Evolutionary conservation across 1,140 invertebrate species (phyloP).

Genomic region (Ceratitis capitata): DNA sequence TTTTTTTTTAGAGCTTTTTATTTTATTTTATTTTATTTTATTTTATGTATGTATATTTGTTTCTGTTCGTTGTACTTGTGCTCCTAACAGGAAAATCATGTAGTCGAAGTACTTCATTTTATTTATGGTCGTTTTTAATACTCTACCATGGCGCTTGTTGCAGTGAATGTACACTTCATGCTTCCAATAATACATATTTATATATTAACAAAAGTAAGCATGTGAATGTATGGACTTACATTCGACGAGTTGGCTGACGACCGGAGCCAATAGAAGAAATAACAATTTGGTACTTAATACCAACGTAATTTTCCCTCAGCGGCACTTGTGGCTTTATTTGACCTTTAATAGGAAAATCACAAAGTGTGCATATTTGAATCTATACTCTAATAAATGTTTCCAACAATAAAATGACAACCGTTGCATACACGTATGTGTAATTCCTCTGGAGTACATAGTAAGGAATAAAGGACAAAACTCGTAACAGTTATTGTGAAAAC

Average conservation of each 20-base stretch:
- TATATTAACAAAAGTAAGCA: background rate
- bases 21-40: too few relatives aligned
- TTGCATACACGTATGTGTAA: too few relatives aligned
- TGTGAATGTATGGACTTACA: background rate
- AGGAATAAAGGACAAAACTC: too few relatives aligned
- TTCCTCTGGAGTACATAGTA: too few relatives aligned
- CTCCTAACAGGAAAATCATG: slow-evolving; percentile 65
- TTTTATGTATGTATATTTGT: too few relatives aligned
- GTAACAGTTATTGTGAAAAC: too few relatives aligned
- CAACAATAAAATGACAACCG: too few relatives aligned
- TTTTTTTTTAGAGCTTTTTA: too few relatives aligned
- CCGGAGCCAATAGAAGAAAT: background rate
- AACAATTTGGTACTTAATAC: slow-evolving; percentile 40
- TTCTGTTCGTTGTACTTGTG: background rate
- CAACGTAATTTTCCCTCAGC: slow-evolving; percentile 39
- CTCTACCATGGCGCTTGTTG: slow-evolving; percentile 19
- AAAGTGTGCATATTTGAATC: background rate
- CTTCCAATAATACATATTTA: background rate
- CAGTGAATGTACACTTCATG: background rate
- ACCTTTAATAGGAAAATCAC: background rate
- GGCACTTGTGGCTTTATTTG: background rate
- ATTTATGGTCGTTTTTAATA: slow-evolving; percentile 66
- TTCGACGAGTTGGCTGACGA: background rate
- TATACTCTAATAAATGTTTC: too few relatives aligned
- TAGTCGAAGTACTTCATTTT: slow-evolving; percentile 65